These are phyloP conservation scores for Nibea coibor DNA, from an alignment of 2,113 vertebrate species.

Conservation along the genomic window DNA sequence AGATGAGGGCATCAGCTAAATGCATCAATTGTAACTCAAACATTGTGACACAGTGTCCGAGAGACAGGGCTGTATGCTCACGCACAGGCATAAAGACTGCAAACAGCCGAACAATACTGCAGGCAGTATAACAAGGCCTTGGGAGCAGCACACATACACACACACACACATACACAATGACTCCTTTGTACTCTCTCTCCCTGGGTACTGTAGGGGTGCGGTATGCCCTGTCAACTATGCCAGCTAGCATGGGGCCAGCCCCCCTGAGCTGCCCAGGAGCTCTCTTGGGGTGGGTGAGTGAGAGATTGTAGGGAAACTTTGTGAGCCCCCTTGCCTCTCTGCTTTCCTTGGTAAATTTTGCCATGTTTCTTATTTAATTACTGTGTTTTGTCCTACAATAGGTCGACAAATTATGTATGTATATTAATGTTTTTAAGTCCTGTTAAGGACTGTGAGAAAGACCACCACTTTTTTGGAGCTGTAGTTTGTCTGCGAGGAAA, in stretches of 20 bases:
- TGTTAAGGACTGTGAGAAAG: no score
- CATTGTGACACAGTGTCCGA: slow-evolving; percentile 3
- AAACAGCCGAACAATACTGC: slow-evolving; percentile 68
- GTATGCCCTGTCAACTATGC: slow-evolving; percentile 77
- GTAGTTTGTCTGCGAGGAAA: no score
- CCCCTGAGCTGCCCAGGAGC: slow-evolving; percentile 59
- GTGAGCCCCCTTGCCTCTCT: neutral
- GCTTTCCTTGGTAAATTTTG: neutral
- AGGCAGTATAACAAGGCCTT: slow-evolving; percentile 61
- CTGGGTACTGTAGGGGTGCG: slow-evolving; percentile 72
- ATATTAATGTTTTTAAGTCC: no score
- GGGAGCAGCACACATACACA: slow-evolving; percentile 58
- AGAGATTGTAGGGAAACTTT: neutral
- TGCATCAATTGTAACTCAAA: slow-evolving; percentile 9
- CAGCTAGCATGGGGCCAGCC: slow-evolving; percentile 77
- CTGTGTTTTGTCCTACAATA: neutral
- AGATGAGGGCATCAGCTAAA: slow-evolving; percentile 16
- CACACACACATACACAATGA: slow-evolving; percentile 69
- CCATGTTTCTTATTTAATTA: neutral
- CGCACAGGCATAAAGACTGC: slow-evolving; percentile 55
- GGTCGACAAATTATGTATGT: neutral
- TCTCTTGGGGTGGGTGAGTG: slow-evolving; percentile 15
- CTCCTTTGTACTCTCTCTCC: slow-evolving; percentile 79
- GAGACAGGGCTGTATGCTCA: slow-evolving; percentile 32
- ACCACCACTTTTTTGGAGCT: no score